phyloP scores from a whole-genome alignment of 2,113 vertebrate species.

The Aplodontia rufa region DNA sequence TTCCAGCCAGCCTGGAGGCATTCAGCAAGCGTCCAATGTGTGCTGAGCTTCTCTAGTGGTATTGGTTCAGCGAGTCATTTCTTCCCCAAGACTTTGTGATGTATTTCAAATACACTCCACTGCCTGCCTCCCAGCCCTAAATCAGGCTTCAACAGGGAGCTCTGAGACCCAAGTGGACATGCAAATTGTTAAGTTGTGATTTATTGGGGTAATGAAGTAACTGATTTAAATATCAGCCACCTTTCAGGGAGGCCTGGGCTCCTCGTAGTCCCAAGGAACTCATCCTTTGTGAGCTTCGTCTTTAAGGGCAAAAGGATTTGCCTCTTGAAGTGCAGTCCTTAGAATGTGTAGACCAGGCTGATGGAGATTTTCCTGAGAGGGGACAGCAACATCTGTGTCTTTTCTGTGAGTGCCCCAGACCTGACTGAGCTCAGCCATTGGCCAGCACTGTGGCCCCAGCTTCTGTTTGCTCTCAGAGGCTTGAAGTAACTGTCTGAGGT shows the following conservation, averaged over 20 bases:
- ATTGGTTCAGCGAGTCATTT: neutral
- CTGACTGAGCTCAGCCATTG: neutral
- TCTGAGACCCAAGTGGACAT: neutral
- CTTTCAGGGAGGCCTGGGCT: neutral
- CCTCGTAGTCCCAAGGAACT: neutral
- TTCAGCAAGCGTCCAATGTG: neutral
- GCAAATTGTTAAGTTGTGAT: neutral
- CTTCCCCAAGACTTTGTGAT: neutral
- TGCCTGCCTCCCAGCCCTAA: neutral
- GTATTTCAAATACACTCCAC: neutral
- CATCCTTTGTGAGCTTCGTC: neutral
- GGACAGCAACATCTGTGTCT: neutral
- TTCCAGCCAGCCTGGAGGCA: neutral
- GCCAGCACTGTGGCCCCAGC: too few relatives aligned
- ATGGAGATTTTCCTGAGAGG: neutral
- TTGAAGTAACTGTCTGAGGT: neutral
- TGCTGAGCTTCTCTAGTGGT: accelerated
- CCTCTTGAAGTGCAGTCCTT: neutral
- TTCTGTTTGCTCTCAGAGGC: neutral
- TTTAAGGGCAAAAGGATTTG: neutral
- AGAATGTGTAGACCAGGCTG: accelerated
- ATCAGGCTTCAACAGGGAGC: neutral
- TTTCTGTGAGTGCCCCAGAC: neutral
- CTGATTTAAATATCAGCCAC: neutral
- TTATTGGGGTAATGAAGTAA: neutral